Percentiles rank a stretch among this genome's conserved stretches.
phyloP scores from a whole-genome alignment of 53 echinoderm and acorn worm genomes.

The Mesocentrotus franciscanus region DNA sequence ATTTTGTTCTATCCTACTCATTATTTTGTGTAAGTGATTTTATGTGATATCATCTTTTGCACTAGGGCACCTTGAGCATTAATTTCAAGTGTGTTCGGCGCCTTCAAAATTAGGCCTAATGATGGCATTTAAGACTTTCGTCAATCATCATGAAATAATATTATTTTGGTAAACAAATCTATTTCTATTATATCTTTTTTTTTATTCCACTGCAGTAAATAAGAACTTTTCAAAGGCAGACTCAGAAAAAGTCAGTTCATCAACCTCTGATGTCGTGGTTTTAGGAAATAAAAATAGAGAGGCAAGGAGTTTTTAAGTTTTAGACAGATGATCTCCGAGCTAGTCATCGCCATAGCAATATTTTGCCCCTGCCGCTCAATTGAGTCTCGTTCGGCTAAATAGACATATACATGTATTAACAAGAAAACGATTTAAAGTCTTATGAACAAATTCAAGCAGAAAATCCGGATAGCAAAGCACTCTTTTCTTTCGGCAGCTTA shows the following conservation, averaged over 20 bases:
- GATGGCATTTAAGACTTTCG: too few relatives aligned
- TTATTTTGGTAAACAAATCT: too few relatives aligned
- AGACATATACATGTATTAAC: conserved; percentile 18
- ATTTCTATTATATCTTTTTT: too few relatives aligned
- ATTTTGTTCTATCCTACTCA: too few relatives aligned
- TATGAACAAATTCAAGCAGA: conserved; percentile 36
- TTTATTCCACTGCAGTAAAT: not conserved
- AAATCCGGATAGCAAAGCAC: not conserved
- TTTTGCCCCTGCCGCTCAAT: not conserved
- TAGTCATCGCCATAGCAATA: not conserved
- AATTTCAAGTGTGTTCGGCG: too few relatives aligned
- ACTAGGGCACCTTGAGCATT: too few relatives aligned
- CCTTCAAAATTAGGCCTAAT: too few relatives aligned
- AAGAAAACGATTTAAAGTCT: conserved; percentile 4
- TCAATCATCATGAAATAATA: too few relatives aligned
- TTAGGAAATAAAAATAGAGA: not conserved
- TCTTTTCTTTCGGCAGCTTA: not conserved
- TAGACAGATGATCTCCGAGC: not conserved
- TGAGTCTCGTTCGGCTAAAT: not conserved
- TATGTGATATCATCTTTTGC: too few relatives aligned
- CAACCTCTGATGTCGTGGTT: not conserved
- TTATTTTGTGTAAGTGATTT: too few relatives aligned
- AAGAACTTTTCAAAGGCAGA: not conserved
- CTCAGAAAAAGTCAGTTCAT: not conserved
- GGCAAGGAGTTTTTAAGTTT: not conserved